Conservation (phyloP, 2,888 invertebrate genomes). For the Psylliodes chrysocephalus region DNA sequence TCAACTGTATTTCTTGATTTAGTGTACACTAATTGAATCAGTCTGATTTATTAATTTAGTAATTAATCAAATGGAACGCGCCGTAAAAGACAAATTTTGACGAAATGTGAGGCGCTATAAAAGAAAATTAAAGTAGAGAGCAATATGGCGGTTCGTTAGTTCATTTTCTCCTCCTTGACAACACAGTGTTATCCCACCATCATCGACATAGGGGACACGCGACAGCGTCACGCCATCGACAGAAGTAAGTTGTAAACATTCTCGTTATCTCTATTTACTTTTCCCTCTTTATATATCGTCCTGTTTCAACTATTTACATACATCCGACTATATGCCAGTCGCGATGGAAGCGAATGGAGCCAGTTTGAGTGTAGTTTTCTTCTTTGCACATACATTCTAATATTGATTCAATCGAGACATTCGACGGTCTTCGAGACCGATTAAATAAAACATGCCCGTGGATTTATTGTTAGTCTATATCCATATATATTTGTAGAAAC, state of each 20-base stretch:
- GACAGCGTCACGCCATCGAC: too few species aligned
- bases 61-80: too few species aligned
- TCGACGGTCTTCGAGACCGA: slow-evolving; percentile 13
- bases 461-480: slow-evolving; percentile 15
- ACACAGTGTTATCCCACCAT: too few species aligned
- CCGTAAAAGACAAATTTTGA: too few species aligned
- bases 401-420: slow-evolving; percentile 20
- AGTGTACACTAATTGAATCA: too few species aligned
- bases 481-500: neutral
- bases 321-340: too few species aligned
- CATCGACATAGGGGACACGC: too few species aligned
- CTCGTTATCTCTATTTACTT: slow-evolving; percentile 36
- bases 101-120: too few species aligned
- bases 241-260: slow-evolving; percentile 41
- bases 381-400: slow-evolving; percentile 18
- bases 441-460: slow-evolving; percentile 17
- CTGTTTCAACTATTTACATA: slow-evolving; percentile 36
- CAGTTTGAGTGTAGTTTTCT: slow-evolving; percentile 15
- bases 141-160: slow-evolving; percentile 10
- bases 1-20: too few species aligned
- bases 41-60: too few species aligned
- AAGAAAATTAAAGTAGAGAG: too few species aligned
- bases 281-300: slow-evolving; percentile 31
- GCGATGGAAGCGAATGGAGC: slow-evolving; percentile 5
- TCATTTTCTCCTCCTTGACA: slow-evolving; percentile 27